Evolutionary conservation across 2,113 vertebrate genomes (phyloP), one percentile per base, ranked within the genome.

Genomic region (Scalopus aquaticus): DNA sequence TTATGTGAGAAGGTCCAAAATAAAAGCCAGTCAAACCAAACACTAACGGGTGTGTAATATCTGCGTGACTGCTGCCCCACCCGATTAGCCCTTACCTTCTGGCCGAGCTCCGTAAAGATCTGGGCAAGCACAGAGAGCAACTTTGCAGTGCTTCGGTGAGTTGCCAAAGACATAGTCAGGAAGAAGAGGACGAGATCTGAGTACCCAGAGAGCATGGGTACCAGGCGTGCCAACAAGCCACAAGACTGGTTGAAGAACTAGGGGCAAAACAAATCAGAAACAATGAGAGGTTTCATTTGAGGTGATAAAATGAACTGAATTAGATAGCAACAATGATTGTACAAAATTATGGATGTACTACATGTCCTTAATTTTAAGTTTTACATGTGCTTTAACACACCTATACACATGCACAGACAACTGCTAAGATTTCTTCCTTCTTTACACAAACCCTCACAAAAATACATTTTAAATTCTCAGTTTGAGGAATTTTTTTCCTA

Each of bases 31-130:
- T 54, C 5, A 37, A 60, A 86, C 39, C 37, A 46, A 58, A 44
- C 19, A 79, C 32, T 22, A 56, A 28, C 2, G 11, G n/a, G 37
- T 39, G 28, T 6, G 7, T 62, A 81, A 30, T 24, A 78, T 44
- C 2, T 70, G 30, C 58, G 22, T n/a, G 10, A 46, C 24, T 51
- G 28, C 10, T 15, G 13, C 19, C 87, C 22, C 28, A 58, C 4
- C 1, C 19, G 39, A 77, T 49, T 0, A 72, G 51, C 74, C 56
- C 92, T 95, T 98, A 99, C 99, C 99, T 99, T 99, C 90, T 99
- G 99, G 76, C 98, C 99, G 1, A 99, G 99, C 94, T 99, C 98
- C 0, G 99, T 99, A 96, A 99, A 99, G 98, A 99, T 94, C 94
- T 98, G 98, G 26, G 99, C 97, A 91, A 99, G 98, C 39, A 99